Evolutionary conservation across 1,140 invertebrate species (phyloP).

Genomic region (Diploscapter pachys): DNA sequence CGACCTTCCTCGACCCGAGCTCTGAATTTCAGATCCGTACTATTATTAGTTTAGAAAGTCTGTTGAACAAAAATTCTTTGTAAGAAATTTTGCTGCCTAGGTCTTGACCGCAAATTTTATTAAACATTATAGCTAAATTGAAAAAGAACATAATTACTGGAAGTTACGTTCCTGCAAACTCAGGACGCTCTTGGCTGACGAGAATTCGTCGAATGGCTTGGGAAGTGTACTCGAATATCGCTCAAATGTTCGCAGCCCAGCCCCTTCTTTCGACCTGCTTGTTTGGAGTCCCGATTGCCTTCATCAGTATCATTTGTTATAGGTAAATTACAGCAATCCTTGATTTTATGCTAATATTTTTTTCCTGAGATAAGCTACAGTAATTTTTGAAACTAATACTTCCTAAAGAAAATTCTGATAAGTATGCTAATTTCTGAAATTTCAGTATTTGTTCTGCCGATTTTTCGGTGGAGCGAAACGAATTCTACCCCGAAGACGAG

Average conservation of each 20-base stretch:
- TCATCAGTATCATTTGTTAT: constrained; percentile 86
- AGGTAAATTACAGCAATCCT: constrained; percentile 60
- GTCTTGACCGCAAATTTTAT: too few relatives aligned
- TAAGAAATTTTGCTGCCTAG: too few relatives aligned
- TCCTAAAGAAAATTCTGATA: not conserved
- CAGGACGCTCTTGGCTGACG: constrained; percentile 46
- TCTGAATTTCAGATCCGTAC: too few relatives aligned
- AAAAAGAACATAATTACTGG: constrained; percentile 32
- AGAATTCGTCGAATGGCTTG: constrained; percentile 49
- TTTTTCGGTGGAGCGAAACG: constrained; percentile 82
- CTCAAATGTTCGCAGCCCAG: constrained; percentile 57
- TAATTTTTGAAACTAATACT: not conserved
- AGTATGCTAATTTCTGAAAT: not conserved
- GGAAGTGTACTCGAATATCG: constrained; percentile 51
- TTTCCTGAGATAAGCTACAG: not conserved
- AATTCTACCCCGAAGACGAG: constrained; percentile 64
- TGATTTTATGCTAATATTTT: not conserved
- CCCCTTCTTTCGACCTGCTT: constrained; percentile 80
- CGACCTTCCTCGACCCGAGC: too few relatives aligned
- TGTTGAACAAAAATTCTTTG: too few relatives aligned
- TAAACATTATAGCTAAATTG: too few relatives aligned
- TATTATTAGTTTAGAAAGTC: too few relatives aligned
- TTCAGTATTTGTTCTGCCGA: constrained; percentile 78
- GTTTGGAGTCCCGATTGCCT: constrained; percentile 79
- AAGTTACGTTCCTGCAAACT: not conserved